These are phyloP conservation scores for Macrotus californicus DNA, from an alignment of 2,113 vertebrate species.

Conservation along the genomic window DNA sequence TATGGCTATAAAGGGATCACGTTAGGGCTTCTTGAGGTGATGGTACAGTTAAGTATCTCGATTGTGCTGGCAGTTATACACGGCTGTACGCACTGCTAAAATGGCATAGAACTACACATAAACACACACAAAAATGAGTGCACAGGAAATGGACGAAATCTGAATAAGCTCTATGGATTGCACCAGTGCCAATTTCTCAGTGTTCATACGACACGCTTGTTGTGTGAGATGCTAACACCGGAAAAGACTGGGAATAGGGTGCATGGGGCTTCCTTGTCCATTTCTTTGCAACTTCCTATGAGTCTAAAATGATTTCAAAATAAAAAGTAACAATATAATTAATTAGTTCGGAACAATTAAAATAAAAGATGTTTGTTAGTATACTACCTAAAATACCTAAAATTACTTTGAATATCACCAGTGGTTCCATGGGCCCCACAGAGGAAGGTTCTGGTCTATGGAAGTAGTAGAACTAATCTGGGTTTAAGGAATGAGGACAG, in stretches of 20 bases:
- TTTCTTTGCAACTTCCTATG: neutral
- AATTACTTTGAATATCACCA: neutral
- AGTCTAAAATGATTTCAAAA: neutral
- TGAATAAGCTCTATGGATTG: neutral
- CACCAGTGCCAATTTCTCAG: neutral
- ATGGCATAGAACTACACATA: neutral
- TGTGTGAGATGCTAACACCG: neutral
- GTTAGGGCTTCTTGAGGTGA: neutral
- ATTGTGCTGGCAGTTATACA: neutral
- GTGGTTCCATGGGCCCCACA: neutral
- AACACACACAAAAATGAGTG: neutral
- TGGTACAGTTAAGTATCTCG: neutral
- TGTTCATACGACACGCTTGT: neutral
- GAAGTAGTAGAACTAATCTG: neutral
- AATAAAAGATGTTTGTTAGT: neutral
- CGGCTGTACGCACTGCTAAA: neutral
- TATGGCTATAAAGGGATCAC: too few species aligned
- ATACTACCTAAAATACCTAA: neutral
- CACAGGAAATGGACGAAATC: neutral
- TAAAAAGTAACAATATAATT: neutral
- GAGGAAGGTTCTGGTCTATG: neutral
- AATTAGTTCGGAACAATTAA: neutral
- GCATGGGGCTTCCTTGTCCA: neutral
- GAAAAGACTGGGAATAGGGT: neutral
- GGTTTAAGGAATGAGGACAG: neutral